Evolutionary conservation across 92 coral and sea anemone genomes (phyloP).

Genomic region (Umimayanthus kanabou): DNA sequence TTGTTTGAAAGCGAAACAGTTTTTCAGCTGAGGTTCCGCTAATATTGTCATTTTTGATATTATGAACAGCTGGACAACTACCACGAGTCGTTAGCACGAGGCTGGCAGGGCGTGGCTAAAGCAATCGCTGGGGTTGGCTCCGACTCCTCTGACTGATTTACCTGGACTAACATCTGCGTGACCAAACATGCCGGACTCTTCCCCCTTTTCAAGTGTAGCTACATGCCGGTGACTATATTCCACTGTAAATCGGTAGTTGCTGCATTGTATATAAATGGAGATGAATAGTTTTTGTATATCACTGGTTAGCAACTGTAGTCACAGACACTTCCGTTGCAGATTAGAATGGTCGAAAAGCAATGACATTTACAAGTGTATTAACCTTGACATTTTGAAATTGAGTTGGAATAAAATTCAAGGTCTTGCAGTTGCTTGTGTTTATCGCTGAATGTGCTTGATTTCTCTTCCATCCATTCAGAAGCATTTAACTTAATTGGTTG

Average conservation of each 20-base stretch:
- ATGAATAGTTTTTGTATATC: too few relatives aligned
- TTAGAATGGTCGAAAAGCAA: neutral
- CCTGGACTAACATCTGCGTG: neutral
- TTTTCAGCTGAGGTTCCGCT: neutral
- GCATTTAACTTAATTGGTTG: neutral
- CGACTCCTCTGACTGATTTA: neutral
- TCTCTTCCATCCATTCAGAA: neutral
- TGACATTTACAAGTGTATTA: neutral
- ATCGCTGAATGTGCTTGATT: neutral
- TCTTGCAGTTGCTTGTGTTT: neutral
- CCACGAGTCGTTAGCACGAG: slow-evolving; percentile 32
- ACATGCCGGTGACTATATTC: neutral
- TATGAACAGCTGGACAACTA: slow-evolving; percentile 32
- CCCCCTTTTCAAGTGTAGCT: neutral
- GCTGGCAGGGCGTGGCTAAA: slow-evolving; percentile 25
- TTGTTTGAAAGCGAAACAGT: too few relatives aligned
- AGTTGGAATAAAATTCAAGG: neutral
- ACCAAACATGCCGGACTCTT: neutral
- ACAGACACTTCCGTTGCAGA: neutral
- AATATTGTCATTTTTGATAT: neutral
- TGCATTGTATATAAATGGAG: neutral
- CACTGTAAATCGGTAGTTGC: too few relatives aligned
- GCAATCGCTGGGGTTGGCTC: neutral
- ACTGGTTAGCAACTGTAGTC: neutral
- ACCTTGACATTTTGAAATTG: neutral